Base-by-base conservation (phyloP, 92 coral and sea anemone genomes). In the Meandrina meandrites region DNA sequence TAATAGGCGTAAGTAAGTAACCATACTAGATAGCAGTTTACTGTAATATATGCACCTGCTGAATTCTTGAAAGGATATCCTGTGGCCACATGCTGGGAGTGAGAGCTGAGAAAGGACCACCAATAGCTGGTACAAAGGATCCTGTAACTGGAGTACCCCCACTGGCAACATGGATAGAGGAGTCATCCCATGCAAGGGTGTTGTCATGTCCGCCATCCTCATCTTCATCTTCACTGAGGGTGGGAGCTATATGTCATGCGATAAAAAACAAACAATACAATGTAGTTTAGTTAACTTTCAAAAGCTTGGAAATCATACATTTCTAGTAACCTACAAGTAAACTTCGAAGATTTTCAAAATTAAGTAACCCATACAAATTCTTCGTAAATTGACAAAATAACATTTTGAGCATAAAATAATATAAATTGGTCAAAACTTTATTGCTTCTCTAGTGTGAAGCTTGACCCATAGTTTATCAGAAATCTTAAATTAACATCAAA, bases 21-120 rank as follows among this genome's bases (percentile, higher is more conserved):
- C n/a, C n/a, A n/a, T n/a, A n/a, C n/a, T 57, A 32, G 37, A 35
- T 28, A 30, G 75, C 45, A 70, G 22, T 14, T 34, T 34, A 34
- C 13, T 73, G 12, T 28, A 27, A 17, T n/a, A 36, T 32, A 57
- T 32, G 15, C 75, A 97, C 99, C 98, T 97, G 99, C 72, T 97
- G 99, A 81, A 97, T 97, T 75, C 99, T 93, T 8, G 99, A 96
- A 48, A 97, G 93, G 18, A 97, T 95, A 66, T 97, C 99, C 83
- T 97, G 99, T 13, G 99, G 99, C 99, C 99, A 97, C 94, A 97
- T 95, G 86, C 99, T 97, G 51, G 99, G 99, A 21, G 99, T 97
- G 31, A 97, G 93, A 12, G 99, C 99, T 51, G 99, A 97, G 84
- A 97, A 97, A 2, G 99, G 99, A 17, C 98, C 99, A 37, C 99